Evolutionary conservation across 23 tunicate genomes (phyloP).

Genomic region (Phallusia fumigata): DNA sequence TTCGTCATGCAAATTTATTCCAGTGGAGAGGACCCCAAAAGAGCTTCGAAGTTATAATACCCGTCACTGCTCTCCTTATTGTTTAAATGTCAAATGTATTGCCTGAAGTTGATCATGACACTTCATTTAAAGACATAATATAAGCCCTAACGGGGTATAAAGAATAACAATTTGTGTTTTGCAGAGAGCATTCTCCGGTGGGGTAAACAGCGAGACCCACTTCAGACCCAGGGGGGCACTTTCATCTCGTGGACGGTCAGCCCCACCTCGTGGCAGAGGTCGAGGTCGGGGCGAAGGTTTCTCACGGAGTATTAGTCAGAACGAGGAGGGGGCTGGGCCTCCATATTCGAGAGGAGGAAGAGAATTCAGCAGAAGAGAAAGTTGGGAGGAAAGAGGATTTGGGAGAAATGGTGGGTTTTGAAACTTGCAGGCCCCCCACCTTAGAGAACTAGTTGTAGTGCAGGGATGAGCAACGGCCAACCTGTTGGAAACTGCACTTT

Average conservation of each 20-base stretch:
- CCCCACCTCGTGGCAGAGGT: constrained; percentile 78
- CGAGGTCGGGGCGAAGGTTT: constrained; percentile 68
- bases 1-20: too few relatives aligned
- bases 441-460: too few relatives aligned
- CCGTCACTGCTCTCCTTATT: too few relatives aligned
- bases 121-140: too few relatives aligned
- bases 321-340: constrained; percentile 60
- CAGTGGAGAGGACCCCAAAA: too few relatives aligned
- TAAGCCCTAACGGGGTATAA: too few relatives aligned
- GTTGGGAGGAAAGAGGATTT: constrained; percentile 69
- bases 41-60: too few relatives aligned
- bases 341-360: constrained; percentile 40
- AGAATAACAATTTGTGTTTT: background rate
- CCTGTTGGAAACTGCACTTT: too few relatives aligned
- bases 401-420: constrained; percentile 26
- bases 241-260: constrained; percentile 63
- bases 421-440: too few relatives aligned
- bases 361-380: constrained; percentile 45
- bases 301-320: constrained; percentile 64
- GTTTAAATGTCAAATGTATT: too few relatives aligned
- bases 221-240: constrained; percentile 37
- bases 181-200: constrained; percentile 69
- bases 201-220: constrained; percentile 45
- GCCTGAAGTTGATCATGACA: too few relatives aligned
- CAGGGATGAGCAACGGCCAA: too few relatives aligned